A percentile compares a stretch with the other conserved stretches of the same genome.
Conservation (phyloP, 2,888 invertebrate species). For the Volucella zonaria region DNA sequence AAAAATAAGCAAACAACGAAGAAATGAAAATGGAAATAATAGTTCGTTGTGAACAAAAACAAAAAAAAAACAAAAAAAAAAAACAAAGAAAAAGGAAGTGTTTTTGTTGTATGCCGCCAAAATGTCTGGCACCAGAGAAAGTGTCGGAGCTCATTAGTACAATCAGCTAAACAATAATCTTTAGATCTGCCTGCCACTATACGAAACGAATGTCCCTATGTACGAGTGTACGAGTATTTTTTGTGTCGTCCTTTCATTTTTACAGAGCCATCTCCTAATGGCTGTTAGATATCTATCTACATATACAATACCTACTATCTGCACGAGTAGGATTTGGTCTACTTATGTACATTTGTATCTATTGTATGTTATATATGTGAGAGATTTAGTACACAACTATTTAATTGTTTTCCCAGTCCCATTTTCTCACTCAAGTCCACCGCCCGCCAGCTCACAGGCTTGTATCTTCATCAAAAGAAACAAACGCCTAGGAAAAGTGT, state of each 20-base stretch:
- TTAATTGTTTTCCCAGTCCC: constrained; percentile 65
- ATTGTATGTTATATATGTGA: constrained; percentile 44
- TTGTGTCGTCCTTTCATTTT: constrained; percentile 17
- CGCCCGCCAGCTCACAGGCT: constrained; percentile 24
- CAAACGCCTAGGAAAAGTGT: constrained; percentile 62
- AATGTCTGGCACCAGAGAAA: constrained; percentile 62
- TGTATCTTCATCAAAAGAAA: constrained; percentile 50
- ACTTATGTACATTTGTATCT: too few relatives aligned
- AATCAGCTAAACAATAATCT: constrained; percentile 72
- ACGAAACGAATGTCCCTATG: constrained; percentile 12
- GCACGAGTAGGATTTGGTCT: too few relatives aligned
- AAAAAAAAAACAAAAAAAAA: background rate
- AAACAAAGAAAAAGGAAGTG: constrained; percentile 41
- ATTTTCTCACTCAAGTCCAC: constrained; percentile 27
- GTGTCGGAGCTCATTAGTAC: constrained; percentile 70
- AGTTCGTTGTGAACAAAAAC: background rate
- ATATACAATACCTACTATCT: too few relatives aligned
- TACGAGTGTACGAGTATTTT: background rate
- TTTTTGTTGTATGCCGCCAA: constrained; percentile 58
- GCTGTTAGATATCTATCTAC: constrained; percentile 48
- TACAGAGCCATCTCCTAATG: constrained; percentile 41
- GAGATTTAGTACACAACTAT: constrained; percentile 64
- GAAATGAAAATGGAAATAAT: too few relatives aligned
- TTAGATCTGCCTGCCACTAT: constrained; percentile 54
- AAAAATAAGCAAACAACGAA: too few relatives aligned